Conservation (phyloP, 2,113 vertebrate species). For the Muntiacus reevesi region DNA sequence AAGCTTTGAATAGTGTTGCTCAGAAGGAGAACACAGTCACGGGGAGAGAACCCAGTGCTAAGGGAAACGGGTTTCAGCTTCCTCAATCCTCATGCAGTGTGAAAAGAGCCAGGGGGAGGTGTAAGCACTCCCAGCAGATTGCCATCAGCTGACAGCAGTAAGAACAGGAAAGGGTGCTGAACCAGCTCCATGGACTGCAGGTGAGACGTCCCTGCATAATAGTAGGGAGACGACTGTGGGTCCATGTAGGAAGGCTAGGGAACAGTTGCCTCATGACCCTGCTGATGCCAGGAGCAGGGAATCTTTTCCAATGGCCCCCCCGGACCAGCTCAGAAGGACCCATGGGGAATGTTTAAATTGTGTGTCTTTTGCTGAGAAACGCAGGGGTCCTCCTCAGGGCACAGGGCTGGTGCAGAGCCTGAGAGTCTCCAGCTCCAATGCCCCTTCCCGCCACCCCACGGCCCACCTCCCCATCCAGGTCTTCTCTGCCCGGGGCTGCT, state of each 20-base stretch:
- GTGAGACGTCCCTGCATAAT: neutral
- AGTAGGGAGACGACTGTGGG: neutral
- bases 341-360: neutral
- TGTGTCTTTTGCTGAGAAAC: neutral
- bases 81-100: neutral
- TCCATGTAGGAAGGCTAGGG: neutral
- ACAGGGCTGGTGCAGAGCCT: neutral
- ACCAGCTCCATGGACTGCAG: neutral
- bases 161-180: neutral
- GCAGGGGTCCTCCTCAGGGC: neutral
- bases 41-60: neutral
- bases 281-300: neutral
- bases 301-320: neutral
- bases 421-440: neutral
- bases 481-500: fast-evolving
- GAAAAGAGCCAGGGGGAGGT: neutral
- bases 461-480: neutral
- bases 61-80: neutral
- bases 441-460: neutral
- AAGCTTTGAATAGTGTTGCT: neutral
- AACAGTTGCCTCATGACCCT: neutral
- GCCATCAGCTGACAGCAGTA: neutral
- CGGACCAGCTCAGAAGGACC: neutral
- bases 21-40: neutral
- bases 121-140: neutral